These are phyloP conservation scores for Achatina immaculata DNA, from an alignment of 1,140 invertebrate species.

Conservation along the genomic window DNA sequence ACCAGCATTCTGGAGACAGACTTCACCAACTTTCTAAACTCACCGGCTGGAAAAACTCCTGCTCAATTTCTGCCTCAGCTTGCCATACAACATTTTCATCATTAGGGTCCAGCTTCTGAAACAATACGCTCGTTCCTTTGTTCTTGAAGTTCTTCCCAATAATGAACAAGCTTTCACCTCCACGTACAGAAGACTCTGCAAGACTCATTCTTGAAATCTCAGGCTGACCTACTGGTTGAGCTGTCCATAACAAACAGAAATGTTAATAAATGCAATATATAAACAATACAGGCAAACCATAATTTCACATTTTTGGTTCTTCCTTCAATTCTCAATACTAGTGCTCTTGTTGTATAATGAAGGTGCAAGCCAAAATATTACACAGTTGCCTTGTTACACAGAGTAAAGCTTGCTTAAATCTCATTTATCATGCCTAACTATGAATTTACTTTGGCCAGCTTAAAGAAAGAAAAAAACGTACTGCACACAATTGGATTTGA, in stretches of 20 bases:
- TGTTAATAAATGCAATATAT: neutral
- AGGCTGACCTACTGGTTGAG: constrained; percentile 94
- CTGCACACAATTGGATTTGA: constrained; percentile 96
- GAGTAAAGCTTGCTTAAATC: too few species aligned
- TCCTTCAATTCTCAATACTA: too few species aligned
- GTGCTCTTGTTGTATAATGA: too few species aligned
- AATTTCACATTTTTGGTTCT: too few species aligned
- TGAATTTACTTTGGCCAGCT: too few species aligned
- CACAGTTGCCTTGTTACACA: too few species aligned
- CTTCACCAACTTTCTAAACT: constrained; percentile 20
- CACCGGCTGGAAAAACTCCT: constrained; percentile 72
- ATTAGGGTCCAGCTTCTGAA: constrained; percentile 78
- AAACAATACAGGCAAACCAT: neutral
- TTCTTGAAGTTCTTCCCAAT: constrained; percentile 94
- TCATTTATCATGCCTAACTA: too few species aligned
- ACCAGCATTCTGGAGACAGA: too few species aligned
- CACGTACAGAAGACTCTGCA: constrained; percentile 82
- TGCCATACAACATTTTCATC: constrained; percentile 66
- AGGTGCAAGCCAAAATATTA: too few species aligned
- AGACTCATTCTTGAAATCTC: constrained; percentile 95
- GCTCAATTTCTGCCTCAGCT: constrained; percentile 71
- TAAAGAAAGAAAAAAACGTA: too few species aligned
- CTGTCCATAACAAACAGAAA: constrained; percentile 73
- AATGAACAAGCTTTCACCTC: constrained; percentile 89
- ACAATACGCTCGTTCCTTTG: constrained; percentile 91